phyloP scores from a whole-genome alignment of 2,113 vertebrate genomes.

The Larimichthys crocea region DNA sequence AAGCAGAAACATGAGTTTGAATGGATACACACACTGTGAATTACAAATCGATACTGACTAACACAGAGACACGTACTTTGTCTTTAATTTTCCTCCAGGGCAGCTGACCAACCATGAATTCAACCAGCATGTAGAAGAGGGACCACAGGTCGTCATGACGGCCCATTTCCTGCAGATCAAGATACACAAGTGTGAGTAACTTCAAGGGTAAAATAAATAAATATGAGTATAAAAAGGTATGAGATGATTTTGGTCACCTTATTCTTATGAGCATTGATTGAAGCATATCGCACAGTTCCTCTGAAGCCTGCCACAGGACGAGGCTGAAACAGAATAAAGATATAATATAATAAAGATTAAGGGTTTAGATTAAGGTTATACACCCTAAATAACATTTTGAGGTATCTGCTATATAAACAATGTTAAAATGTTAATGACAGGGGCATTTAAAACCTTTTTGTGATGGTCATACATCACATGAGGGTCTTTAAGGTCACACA shows the following conservation, averaged over 20 bases:
- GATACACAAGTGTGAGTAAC: not conserved
- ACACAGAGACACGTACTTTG: constrained; percentile 85
- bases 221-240: too few relatives aligned
- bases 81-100: constrained; percentile 99
- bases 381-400: not conserved
- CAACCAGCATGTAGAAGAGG: constrained; percentile 98
- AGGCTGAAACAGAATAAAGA: constrained; percentile 82
- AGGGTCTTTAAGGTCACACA: too few relatives aligned
- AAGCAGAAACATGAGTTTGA: not conserved
- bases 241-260: constrained; percentile 82
- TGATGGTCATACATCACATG: not conserved
- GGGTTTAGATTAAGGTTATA: not conserved
- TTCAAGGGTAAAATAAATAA: not conserved
- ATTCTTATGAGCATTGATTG: constrained; percentile 97
- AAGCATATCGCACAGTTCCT: constrained; percentile 97
- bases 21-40: not conserved
- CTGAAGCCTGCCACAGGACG: constrained; percentile 96
- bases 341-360: not conserved
- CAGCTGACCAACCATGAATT: constrained; percentile 95
- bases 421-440: too few relatives aligned
- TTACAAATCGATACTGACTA: not conserved
- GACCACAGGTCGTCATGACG: constrained; percentile 99
- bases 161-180: constrained; percentile 92
- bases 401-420: too few relatives aligned
- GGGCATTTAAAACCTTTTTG: not conserved